Conservation (phyloP, 2,797 vertebrate genomes). For the Hemibagrus guttatus region DNA sequence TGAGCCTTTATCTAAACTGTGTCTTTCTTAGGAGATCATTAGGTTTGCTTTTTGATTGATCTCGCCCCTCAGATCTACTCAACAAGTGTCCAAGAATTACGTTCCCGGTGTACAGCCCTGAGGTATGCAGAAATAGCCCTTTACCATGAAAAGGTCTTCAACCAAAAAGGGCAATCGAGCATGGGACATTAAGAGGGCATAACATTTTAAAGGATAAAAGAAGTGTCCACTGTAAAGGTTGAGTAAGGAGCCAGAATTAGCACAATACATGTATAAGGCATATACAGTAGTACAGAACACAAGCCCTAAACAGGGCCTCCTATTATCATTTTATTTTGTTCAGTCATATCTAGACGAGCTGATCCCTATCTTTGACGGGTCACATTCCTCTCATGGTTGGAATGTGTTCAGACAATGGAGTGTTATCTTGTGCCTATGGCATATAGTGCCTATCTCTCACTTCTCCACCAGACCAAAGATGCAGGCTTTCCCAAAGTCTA, state of each 20-base stretch:
- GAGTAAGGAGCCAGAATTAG: not conserved
- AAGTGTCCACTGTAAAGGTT: no score
- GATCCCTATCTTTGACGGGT: conserved; percentile 58
- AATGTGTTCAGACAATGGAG: conserved; percentile 60
- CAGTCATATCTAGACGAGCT: not conserved
- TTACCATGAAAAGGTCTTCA: not conserved
- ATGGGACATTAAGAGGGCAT: no score
- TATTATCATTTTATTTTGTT: not conserved
- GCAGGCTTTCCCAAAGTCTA: conserved; percentile 1
- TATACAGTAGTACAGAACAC: not conserved
- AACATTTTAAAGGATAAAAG: not conserved
- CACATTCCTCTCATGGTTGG: conserved; percentile 61
- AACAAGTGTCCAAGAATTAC: not conserved
- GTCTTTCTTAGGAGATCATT: not conserved
- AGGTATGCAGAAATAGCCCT: not conserved
- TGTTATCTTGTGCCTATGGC: conserved; percentile 9
- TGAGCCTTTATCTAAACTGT: not conserved
- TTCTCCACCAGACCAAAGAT: conserved; percentile 8
- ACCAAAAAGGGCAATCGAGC: not conserved
- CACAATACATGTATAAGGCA: not conserved
- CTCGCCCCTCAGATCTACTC: not conserved
- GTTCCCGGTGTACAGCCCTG: not conserved
- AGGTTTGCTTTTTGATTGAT: not conserved
- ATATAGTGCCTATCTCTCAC: conserved; percentile 13
- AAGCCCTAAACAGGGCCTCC: not conserved